phyloP scores from a whole-genome alignment of 2,888 invertebrate species.

The Carpatolechia fugitivella region DNA sequence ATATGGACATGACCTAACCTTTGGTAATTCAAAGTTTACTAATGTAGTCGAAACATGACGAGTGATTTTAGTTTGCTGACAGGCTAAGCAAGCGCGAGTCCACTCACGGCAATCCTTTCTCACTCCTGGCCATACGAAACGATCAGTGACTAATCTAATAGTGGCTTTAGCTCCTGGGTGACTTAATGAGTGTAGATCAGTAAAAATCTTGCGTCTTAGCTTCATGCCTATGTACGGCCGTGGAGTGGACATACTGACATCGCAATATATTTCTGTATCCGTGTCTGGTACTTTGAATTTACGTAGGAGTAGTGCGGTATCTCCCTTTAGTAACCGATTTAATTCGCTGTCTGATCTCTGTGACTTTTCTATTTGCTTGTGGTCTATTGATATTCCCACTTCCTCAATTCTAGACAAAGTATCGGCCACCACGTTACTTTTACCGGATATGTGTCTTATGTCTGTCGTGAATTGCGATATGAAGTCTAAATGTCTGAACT shows the following conservation, averaged over 20 bases:
- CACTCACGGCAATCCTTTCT: conserved; percentile 30
- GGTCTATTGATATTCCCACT: neutral
- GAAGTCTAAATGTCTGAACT: neutral
- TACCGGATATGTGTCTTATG: no score
- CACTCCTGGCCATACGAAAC: conserved; percentile 39
- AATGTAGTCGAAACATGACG: conserved; percentile 32
- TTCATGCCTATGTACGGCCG: neutral
- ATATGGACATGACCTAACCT: conserved; percentile 36
- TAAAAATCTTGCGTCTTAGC: no score
- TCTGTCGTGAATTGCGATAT: neutral
- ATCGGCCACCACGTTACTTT: neutral
- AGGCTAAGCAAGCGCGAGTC: conserved; percentile 31
- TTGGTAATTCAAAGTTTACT: conserved; percentile 24
- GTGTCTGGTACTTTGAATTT: neutral
- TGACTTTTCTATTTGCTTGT: neutral
- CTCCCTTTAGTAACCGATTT: neutral
- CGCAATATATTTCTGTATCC: neutral
- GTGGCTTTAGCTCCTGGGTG: conserved; percentile 17
- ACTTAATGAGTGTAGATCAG: conserved; percentile 8
- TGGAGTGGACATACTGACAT: neutral
- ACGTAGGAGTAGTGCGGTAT: neutral
- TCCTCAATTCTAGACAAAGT: neutral
- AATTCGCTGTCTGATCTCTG: neutral
- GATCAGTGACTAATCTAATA: conserved; percentile 18
- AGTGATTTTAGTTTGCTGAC: conserved; percentile 37